These are phyloP conservation scores for Philaethria dido DNA, from an alignment of 2,888 invertebrate genomes.

Conservation along the genomic window DNA sequence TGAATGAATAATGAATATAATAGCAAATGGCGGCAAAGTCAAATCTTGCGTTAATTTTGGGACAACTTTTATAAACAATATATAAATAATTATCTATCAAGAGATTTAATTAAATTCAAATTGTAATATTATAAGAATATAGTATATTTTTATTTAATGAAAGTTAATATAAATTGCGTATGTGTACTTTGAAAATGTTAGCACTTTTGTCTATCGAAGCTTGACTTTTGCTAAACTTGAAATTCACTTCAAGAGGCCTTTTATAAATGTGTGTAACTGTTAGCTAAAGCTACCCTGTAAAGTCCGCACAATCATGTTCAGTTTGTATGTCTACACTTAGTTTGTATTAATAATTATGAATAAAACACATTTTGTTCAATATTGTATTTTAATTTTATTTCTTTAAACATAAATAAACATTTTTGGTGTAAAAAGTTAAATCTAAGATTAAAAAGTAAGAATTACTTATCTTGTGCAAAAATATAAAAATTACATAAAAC, in stretches of 20 bases:
- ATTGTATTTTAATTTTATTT: slow-evolving; percentile 27
- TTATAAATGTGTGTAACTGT: background rate
- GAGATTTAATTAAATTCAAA: background rate
- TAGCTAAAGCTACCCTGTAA: slow-evolving; percentile 14
- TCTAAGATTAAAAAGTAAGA: no score
- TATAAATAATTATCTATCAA: no score
- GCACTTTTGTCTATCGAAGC: background rate
- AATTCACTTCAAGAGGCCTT: background rate
- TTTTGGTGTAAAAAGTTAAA: background rate
- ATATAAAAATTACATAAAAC: no score
- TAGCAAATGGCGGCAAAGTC: no score
- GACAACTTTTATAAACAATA: no score
- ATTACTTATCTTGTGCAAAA: no score
- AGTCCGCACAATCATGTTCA: slow-evolving; percentile 24
- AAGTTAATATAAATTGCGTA: background rate
- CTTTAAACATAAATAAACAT: background rate
- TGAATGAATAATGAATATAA: no score
- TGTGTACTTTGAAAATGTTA: background rate
- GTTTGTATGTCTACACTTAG: slow-evolving; percentile 23
- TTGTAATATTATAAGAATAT: slow-evolving; percentile 3
- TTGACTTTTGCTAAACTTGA: background rate
- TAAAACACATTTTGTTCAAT: slow-evolving; percentile 39
- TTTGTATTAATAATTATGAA: slow-evolving; percentile 23
- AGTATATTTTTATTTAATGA: slow-evolving; percentile 5
- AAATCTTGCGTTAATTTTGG: no score